These are phyloP conservation scores for Ranitomeya imitator DNA, from an alignment of 2,113 vertebrate genomes.

Conservation along the genomic window DNA sequence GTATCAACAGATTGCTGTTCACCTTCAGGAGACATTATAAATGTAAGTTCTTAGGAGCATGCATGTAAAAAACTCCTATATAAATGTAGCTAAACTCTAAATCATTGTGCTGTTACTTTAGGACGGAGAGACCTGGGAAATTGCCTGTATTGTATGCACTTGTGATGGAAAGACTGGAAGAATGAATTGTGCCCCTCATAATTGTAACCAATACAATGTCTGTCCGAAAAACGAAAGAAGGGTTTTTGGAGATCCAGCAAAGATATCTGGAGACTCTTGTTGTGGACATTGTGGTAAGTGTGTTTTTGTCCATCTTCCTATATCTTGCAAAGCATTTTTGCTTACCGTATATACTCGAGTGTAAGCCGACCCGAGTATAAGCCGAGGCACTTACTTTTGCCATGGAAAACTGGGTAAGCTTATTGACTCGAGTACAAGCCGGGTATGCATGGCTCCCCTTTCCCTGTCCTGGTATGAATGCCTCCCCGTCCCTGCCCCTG, in stretches of 20 bases:
- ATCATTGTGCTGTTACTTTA: background rate
- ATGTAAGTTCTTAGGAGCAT: background rate
- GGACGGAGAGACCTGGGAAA: background rate
- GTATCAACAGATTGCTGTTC: conserved; percentile 13
- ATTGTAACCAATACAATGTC: background rate
- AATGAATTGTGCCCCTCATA: background rate
- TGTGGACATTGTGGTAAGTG: conserved; percentile 48
- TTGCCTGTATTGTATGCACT: conserved; percentile 15
- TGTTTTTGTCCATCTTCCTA: background rate
- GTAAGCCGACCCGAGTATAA: too few species aligned
- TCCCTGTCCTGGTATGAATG: too few species aligned
- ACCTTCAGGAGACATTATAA: background rate
- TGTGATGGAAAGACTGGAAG: conserved; percentile 28
- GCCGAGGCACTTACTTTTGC: too few species aligned
- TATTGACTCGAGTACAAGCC: too few species aligned
- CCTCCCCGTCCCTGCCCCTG: too few species aligned
- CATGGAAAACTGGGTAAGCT: too few species aligned
- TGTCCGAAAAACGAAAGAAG: background rate
- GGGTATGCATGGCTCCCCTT: too few species aligned
- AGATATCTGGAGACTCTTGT: background rate
- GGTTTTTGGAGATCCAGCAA: conserved; percentile 12
- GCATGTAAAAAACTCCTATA: background rate
- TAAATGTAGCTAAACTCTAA: background rate
- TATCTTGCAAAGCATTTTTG: background rate
- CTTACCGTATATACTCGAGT: too few species aligned